Evolutionary conservation across 2,888 invertebrate genomes (phyloP).

Genomic region (Dendrolimus houi): DNA sequence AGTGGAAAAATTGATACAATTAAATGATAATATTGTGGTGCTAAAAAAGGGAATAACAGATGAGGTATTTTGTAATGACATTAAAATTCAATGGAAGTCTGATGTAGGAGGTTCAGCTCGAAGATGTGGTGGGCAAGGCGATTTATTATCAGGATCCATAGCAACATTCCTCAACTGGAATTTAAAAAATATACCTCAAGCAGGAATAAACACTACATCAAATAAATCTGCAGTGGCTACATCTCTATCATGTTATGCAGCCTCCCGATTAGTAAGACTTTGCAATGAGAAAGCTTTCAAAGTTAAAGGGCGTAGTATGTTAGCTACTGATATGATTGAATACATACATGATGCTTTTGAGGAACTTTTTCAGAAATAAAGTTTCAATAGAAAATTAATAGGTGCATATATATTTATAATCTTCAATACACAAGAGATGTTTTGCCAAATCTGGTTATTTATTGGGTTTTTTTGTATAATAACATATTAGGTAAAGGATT

Average conservation of each 20-base stretch:
- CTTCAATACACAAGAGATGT: too few species aligned
- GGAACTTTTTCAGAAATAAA: constrained; percentile 41
- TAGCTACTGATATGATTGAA: constrained; percentile 91
- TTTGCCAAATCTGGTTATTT: too few species aligned
- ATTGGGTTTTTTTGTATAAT: too few species aligned
- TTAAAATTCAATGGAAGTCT: constrained; percentile 66
- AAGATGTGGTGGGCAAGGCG: constrained; percentile 98
- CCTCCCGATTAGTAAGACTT: constrained; percentile 86
- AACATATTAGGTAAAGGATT: too few species aligned
- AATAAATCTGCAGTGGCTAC: constrained; percentile 70
- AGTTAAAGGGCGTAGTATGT: constrained; percentile 87
- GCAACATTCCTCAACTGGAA: constrained; percentile 92
- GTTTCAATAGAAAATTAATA: too few species aligned
- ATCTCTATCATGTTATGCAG: constrained; percentile 87
- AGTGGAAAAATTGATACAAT: constrained; percentile 55
- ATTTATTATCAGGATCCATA: constrained; percentile 91
- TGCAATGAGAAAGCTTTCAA: constrained; percentile 89
- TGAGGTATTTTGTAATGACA: constrained; percentile 77
- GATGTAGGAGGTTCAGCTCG: constrained; percentile 88
- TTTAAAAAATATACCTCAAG: constrained; percentile 38
- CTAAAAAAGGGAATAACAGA: constrained; percentile 87
- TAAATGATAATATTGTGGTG: constrained; percentile 78
- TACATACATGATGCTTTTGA: constrained; percentile 86
- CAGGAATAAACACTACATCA: constrained; percentile 18
- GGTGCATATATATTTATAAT: too few species aligned